These are phyloP conservation scores for Bellardia bayeri DNA, from an alignment of 2,888 invertebrate genomes.

Conservation along the genomic window DNA sequence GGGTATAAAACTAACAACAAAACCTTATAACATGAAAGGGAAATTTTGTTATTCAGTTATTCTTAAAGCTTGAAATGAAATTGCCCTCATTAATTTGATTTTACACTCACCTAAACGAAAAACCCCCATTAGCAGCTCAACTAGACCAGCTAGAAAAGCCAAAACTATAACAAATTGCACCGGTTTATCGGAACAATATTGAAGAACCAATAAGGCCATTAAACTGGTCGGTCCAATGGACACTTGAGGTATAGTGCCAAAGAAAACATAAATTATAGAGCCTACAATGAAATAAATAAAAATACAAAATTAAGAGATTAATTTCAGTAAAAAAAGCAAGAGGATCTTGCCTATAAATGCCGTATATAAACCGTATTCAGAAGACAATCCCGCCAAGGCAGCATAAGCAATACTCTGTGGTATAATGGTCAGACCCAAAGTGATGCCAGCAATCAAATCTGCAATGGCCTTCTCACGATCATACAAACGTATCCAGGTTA, in stretches of 20 bases:
- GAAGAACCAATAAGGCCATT: conserved; percentile 93
- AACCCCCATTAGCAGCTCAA: conserved; percentile 92
- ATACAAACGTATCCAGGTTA: conserved; percentile 89
- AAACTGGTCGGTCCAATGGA: conserved; percentile 97
- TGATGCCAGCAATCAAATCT: conserved; percentile 94
- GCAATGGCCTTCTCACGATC: conserved; percentile 88
- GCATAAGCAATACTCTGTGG: conserved; percentile 98
- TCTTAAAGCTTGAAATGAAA: background rate
- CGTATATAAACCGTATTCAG: conserved; percentile 96
- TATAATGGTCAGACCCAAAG: conserved; percentile 95
- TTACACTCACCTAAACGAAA: conserved; percentile 89
- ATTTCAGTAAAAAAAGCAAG: background rate
- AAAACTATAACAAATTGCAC: conserved; percentile 90
- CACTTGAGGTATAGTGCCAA: conserved; percentile 94
- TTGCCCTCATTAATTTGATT: background rate
- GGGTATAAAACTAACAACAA: conserved; percentile 93
- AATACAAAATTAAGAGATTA: background rate
- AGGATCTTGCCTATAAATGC: conserved; percentile 90
- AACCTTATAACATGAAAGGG: conserved; percentile 85
- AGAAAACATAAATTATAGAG: conserved; percentile 93
- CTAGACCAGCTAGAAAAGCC: conserved; percentile 90
- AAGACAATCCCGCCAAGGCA: conserved; percentile 91
- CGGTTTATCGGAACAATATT: conserved; percentile 89
- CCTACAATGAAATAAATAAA: conserved; percentile 82
- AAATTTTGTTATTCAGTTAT: background rate